These are phyloP conservation scores for Melanotus villosus DNA, from an alignment of 2,888 invertebrate genomes.

Conservation along the genomic window DNA sequence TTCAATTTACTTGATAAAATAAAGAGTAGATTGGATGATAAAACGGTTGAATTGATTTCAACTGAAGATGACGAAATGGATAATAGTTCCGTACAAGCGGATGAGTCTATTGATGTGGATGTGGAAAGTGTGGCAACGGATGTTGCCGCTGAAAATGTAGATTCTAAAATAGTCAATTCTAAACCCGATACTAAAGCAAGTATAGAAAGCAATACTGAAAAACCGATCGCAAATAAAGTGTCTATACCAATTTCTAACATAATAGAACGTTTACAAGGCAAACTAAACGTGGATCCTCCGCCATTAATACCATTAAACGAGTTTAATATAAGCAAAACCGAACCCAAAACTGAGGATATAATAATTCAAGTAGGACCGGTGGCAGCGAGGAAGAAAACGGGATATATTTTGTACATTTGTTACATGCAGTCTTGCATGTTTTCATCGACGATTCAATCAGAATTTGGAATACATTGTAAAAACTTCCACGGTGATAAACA, in stretches of 20 bases:
- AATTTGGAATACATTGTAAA: conserved; percentile 62
- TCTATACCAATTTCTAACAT: conserved; percentile 41
- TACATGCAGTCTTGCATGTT: conserved; percentile 60
- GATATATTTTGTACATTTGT: conserved; percentile 58
- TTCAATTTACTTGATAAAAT: conserved; percentile 61
- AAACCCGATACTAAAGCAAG: background rate
- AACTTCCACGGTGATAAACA: conserved; percentile 55
- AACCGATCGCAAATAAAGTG: conserved; percentile 16
- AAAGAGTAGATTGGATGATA: conserved; percentile 51
- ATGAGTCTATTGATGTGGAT: background rate
- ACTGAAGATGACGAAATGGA: background rate
- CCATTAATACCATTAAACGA: conserved; percentile 52
- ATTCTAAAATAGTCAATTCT: background rate
- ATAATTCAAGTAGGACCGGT: conserved; percentile 49
- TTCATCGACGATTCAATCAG: conserved; percentile 55
- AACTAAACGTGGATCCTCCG: conserved; percentile 46
- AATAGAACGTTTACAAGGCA: conserved; percentile 49
- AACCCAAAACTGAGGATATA: conserved; percentile 29
- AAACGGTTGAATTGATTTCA: conserved; percentile 15
- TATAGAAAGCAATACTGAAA: background rate
- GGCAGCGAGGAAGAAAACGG: conserved; percentile 36
- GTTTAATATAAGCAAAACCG: conserved; percentile 15
- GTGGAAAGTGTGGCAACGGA: no score
- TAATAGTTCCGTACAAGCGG: background rate
- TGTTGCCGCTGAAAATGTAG: background rate